Evolutionary conservation across 2,888 invertebrate species (phyloP), one percentile per base, ranked within the genome.

Genomic region (Mythimna vitellina): DNA sequence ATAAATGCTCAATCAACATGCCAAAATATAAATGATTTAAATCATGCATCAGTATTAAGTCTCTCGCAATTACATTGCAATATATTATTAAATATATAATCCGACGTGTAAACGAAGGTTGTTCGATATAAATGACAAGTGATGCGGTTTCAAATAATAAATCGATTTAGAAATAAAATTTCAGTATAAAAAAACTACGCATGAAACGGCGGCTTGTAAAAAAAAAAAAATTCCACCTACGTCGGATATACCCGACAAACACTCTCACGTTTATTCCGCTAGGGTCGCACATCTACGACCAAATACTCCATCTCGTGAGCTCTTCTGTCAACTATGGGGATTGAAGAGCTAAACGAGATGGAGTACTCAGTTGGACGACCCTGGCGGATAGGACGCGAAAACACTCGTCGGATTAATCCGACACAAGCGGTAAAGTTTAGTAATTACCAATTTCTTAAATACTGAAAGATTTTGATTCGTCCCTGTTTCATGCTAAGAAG

Each of bases 101-200:
- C 57, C 49, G 66, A 69, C 68, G 73, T 76, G 54, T 25, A 42
- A 81, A 79, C 74, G 57, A 78, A 72, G 80, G 78, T 80, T 88
- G 82, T 85, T 82, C 60, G 64, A 70, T 78, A 73, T 74, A 79
- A 85, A 83, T 86, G 80, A 84, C 81, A 78, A 76, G 8, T 10
- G 57, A 66, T 35, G 12, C n/a, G 29, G 46, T 66, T 51, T 25
- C 6, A 12, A 20, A 38, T 25, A 46, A 12, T 0, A 12, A 56
- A 63, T 17, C 12, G 17, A 4, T 53, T 46, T 62, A 65, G 49
- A 54, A 58, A 76, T 51, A 20, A 54, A 51, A 78, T 25, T 51
- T 76, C 56, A 46, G 12, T 12, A 17, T 38, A 17, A 17, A 46
- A 46, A 58, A 6, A 32, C 6, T 22, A n/a, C 22, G 0, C 14